Evolutionary conservation across 2,113 vertebrate genomes (phyloP).

Genomic region (Oreocharis arfaki): DNA sequence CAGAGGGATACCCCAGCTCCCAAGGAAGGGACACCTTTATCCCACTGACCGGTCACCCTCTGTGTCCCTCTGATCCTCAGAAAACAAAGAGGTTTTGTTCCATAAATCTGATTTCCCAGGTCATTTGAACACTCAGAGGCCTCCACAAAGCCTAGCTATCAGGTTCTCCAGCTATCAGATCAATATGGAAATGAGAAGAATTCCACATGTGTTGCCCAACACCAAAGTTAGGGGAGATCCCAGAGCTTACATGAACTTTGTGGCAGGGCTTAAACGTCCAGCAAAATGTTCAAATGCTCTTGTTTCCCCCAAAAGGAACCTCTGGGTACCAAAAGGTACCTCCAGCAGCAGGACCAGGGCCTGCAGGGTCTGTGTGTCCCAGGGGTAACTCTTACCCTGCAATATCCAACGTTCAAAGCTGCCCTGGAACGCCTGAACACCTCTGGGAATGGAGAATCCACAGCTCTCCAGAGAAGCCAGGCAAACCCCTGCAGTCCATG

Average conservation of each 20-base stretch:
- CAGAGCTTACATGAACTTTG: accelerated
- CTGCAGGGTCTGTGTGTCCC: accelerated
- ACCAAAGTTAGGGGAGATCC: accelerated
- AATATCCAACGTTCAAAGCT: neutral
- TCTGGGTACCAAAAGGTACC: neutral
- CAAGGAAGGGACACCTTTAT: neutral
- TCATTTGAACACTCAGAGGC: neutral
- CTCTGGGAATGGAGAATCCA: neutral
- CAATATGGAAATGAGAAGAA: neutral
- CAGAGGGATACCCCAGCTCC: neutral
- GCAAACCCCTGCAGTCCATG: neutral
- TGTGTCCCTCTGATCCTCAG: accelerated
- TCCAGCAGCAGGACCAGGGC: neutral
- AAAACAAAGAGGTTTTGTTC: neutral
- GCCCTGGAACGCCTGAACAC: neutral
- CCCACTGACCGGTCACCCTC: neutral
- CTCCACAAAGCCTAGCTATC: neutral
- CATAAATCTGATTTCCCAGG: neutral
- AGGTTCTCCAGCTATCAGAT: neutral
- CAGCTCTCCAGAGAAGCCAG: neutral
- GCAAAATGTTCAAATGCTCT: accelerated
- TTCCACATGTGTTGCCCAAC: accelerated
- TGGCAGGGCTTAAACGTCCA: neutral
- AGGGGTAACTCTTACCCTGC: neutral
- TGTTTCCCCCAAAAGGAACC: neutral